Evolutionary conservation across 1,140 invertebrate genomes (phyloP).

Genomic region (Drosophila carrolli): DNA sequence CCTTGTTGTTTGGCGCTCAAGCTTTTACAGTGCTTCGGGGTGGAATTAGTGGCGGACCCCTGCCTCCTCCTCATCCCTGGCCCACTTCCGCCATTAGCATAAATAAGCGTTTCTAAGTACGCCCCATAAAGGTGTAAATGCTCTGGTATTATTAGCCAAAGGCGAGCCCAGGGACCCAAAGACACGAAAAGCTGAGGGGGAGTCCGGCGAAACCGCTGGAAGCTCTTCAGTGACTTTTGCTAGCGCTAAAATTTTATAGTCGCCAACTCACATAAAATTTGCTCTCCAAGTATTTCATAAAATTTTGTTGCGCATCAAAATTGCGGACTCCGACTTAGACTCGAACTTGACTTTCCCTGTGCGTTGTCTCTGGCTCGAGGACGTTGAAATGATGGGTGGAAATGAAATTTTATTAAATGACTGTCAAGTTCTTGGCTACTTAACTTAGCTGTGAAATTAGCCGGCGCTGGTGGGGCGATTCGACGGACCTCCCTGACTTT

Average conservation of each 20-base stretch:
- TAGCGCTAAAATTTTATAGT: conserved; percentile 79
- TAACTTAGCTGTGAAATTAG: conserved; percentile 57
- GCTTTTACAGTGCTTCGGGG: conserved; percentile 81
- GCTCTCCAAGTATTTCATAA: conserved; percentile 77
- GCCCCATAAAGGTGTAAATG: conserved; percentile 82
- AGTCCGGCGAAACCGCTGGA: conserved; percentile 61
- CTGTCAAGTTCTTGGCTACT: conserved; percentile 61
- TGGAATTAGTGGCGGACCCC: conserved; percentile 73
- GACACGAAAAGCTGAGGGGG: conserved; percentile 1
- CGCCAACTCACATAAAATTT: conserved; percentile 75
- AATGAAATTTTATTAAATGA: conserved; percentile 81
- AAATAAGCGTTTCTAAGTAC: conserved; percentile 82
- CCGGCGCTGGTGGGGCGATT: conserved; percentile 1
- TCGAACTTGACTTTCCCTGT: conserved; percentile 16
- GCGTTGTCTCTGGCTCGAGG: conserved; percentile 13
- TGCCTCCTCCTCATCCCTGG: conserved; percentile 26
- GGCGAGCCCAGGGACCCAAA: conserved; percentile 37
- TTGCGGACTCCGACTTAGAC: background rate
- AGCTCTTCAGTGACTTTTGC: conserved; percentile 63
- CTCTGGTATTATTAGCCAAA: conserved; percentile 75
- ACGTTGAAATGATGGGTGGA: conserved; percentile 25
- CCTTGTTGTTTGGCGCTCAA: conserved; percentile 46
- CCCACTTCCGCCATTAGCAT: conserved; percentile 71
- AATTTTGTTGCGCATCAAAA: conserved; percentile 79
- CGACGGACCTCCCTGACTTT: conserved; percentile 2